Evolutionary conservation across 1,140 invertebrate species (phyloP).

Genomic region (Triops cancriformis): DNA sequence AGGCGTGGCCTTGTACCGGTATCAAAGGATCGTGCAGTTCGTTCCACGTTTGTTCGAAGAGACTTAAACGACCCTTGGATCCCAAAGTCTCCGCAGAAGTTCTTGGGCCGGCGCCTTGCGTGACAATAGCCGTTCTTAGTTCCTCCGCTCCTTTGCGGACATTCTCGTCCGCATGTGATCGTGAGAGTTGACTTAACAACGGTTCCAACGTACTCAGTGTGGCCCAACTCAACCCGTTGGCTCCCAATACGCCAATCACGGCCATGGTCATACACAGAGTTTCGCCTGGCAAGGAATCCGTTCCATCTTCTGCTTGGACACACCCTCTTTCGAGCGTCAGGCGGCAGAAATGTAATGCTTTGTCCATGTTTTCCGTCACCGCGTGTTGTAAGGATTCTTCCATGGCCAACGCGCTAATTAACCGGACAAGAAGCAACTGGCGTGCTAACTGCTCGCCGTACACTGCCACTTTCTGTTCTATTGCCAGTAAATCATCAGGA

Average conservation of each 20-base stretch:
- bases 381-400: not conserved
- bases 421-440: not conserved
- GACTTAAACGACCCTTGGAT: not conserved
- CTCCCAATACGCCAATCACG: not conserved
- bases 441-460: not conserved
- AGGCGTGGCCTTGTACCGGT: conserved; percentile 68
- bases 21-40: conserved; percentile 63
- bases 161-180: not conserved
- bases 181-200: not conserved
- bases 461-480: not conserved
- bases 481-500: not conserved
- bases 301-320: not conserved
- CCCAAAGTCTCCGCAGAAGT: not conserved
- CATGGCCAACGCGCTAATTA: not conserved
- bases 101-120: conserved; percentile 23
- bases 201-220: not conserved
- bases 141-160: conserved; percentile 28
- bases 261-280: not conserved
- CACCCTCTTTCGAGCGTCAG: not conserved
- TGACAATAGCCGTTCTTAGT: conserved; percentile 29
- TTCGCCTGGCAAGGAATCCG: not conserved
- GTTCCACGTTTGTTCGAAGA: conserved; percentile 52
- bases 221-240: conserved; percentile 2
- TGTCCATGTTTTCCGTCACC: not conserved
- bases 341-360: not conserved